Percentiles rank a stretch among this genome's conserved stretches.
These are phyloP conservation scores for Anthoptus insignis DNA, from an alignment of 2,888 invertebrate genomes.

Conservation along the genomic window DNA sequence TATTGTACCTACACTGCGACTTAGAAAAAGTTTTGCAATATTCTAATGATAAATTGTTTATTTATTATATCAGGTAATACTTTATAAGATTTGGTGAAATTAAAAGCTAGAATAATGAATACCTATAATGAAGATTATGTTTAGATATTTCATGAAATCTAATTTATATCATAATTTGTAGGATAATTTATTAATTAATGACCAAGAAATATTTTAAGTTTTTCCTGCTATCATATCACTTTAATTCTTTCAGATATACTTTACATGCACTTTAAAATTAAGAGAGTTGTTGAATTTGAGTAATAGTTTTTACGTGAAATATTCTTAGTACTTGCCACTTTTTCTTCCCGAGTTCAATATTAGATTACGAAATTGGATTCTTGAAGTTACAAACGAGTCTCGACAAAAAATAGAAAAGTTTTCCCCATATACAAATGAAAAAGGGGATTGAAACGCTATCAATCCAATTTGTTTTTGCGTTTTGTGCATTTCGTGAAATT, in stretches of 20 bases:
- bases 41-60: neutral
- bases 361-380: conserved; percentile 8
- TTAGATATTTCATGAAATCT: too few relatives aligned
- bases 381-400: conserved; percentile 32
- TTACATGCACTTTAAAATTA: too few relatives aligned
- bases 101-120: too few relatives aligned
- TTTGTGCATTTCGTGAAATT: conserved; percentile 75
- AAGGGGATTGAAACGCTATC: conserved; percentile 67
- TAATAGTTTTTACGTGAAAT: neutral
- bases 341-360: neutral
- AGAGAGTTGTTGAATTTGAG: neutral
- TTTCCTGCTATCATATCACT: too few relatives aligned
- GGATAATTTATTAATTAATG: too few relatives aligned
- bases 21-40: neutral
- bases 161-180: too few relatives aligned
- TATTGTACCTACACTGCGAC: conserved; percentile 29
- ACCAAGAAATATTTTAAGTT: too few relatives aligned
- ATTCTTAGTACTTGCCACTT: neutral
- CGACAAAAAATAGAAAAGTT: conserved; percentile 32
- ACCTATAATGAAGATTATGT: too few relatives aligned
- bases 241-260: too few relatives aligned
- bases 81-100: neutral
- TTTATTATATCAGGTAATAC: too few relatives aligned
- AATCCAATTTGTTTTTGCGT: conserved; percentile 65
- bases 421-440: conserved; percentile 56